Evolutionary conservation across 2,888 invertebrate species (phyloP), one percentile per base, ranked within the genome.

Genomic region (Drosophila emarginata): DNA sequence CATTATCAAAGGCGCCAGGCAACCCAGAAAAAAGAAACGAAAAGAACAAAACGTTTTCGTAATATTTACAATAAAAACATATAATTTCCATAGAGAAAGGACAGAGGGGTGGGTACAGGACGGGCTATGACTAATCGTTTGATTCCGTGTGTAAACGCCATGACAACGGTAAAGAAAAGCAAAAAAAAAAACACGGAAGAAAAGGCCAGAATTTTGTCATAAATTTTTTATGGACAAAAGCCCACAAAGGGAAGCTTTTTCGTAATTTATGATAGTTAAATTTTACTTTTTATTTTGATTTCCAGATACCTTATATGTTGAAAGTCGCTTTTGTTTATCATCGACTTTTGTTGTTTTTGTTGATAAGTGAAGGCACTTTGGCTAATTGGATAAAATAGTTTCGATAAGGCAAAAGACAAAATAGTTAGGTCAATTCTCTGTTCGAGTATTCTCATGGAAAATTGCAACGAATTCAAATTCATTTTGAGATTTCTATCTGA

Each of bases 81-180:
- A 18, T 3, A 36, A 54, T 32, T 18, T 53, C 18, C 45, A 45
- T 21, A 45, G 45, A 45, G 21, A 11, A 21, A 9, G 21, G 21
- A 21, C 18, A 4, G 2, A 28, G 32, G 53, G 32, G 11, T 6
- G 11, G 50, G 18, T 2, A 32, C n/a, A 11, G 45, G 45, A 14
- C 11, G 40, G 39, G 54, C 72, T 59, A 79, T 80, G 79, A 80
- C 78, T 79, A 80, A 80, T 80, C 76, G 74, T 64, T 74, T 70
- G 64, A 61, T 78, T 54, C 72, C 78, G 76, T 82, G 78, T 76
- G 56, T 78, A 67, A 72, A 12, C 56, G 74, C 71, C 67, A 78
- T 78, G 67, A 74, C 69, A 76, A 72, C 50, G 14, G 26, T 37
- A 28, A 57, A 53, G 56, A 59, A 72, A 59, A 68, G 28, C 15